Percentiles rank a stretch among this genome's conserved stretches.
Conservation (phyloP, 1,140 invertebrate genomes). For the Lasioglossum baleicum region DNA sequence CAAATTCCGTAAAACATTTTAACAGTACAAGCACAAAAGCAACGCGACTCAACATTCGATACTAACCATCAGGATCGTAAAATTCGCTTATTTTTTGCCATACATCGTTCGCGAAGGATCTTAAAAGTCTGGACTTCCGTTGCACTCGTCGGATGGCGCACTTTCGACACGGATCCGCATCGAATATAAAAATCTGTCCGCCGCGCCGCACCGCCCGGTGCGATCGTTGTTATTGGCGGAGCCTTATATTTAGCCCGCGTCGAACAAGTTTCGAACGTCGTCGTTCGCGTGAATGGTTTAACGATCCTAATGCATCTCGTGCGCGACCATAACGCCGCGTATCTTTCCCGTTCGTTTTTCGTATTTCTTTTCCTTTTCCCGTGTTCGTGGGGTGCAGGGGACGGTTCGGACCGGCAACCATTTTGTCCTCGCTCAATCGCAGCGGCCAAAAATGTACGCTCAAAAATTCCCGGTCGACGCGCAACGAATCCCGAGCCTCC, state of each 20-base stretch:
- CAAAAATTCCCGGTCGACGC: not conserved
- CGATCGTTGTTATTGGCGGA: conserved; percentile 10
- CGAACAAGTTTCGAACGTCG: conserved; percentile 1
- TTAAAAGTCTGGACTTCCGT: conserved; percentile 7
- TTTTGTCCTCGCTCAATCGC: conserved; percentile 13
- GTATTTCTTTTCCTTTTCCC: not conserved
- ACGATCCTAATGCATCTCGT: conserved; percentile 9
- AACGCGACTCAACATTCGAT: no score
- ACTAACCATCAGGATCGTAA: not conserved
- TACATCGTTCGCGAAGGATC: not conserved
- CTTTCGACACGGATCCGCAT: not conserved
- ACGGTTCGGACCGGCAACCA: not conserved
- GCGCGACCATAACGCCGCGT: not conserved
- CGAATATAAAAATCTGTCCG: conserved; percentile 20
- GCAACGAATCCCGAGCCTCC: not conserved
- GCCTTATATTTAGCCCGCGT: conserved; percentile 24
- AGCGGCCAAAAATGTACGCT: conserved; percentile 29
- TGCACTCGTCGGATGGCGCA: not conserved
- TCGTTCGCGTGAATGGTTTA: not conserved
- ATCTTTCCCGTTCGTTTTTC: not conserved
- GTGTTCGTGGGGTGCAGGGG: no score
- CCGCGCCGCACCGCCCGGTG: no score
- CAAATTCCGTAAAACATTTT: no score
- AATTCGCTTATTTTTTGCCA: not conserved
- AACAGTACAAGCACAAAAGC: no score